Percentiles rank a stretch among this genome's conserved stretches.
Conservation (phyloP, 2,888 invertebrate genomes). For the Xylota segnis region DNA sequence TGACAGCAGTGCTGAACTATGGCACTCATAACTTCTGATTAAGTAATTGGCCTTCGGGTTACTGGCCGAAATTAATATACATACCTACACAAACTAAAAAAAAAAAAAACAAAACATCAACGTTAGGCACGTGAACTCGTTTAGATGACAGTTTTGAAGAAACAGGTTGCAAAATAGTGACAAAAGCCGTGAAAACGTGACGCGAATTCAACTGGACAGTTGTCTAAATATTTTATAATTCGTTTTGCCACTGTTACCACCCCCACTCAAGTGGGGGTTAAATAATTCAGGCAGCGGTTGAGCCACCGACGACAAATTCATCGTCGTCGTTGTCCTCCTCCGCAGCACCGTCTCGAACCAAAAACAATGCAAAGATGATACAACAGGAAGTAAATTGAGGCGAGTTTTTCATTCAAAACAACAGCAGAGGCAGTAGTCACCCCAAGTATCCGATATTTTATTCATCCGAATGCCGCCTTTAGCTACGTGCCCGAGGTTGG, state of each 20-base stretch:
- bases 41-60: conserved; percentile 65
- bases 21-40: conserved; percentile 71
- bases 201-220: conserved; percentile 73
- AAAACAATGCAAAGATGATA: conserved; percentile 76
- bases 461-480: conserved; percentile 72
- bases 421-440: conserved; percentile 52
- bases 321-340: conserved; percentile 14
- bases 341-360: conserved; percentile 1
- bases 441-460: conserved; percentile 75
- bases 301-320: conserved; percentile 59
- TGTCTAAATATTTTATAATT: conserved; percentile 76
- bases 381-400: conserved; percentile 75
- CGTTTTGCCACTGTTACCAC: conserved; percentile 43
- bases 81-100: background rate
- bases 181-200: conserved; percentile 78
- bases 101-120: background rate
- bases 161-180: conserved; percentile 66
- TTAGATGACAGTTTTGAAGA: conserved; percentile 60
- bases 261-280: conserved; percentile 34
- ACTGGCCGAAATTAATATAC: conserved; percentile 47
- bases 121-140: conserved; percentile 68
- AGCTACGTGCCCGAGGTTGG: conserved; percentile 73
- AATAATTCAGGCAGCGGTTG: conserved; percentile 72
- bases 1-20: conserved; percentile 33
- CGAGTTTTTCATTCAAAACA: conserved; percentile 73